Evolutionary conservation across 1,140 invertebrate genomes (phyloP), one percentile per base, ranked within the genome.

Genomic region (Drosophila athabasca): DNA sequence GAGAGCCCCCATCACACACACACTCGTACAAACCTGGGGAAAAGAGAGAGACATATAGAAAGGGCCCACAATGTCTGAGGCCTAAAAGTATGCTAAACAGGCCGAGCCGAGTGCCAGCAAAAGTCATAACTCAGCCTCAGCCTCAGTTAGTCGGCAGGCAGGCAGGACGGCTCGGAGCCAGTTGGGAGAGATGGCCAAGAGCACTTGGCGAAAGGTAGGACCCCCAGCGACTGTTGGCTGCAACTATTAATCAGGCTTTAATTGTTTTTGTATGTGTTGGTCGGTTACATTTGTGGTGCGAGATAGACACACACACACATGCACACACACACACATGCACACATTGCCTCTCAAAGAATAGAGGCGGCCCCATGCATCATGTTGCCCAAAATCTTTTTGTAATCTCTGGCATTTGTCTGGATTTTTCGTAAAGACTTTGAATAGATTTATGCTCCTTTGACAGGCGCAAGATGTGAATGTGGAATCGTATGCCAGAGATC

Each of bases 201-300:
- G 43, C 68, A 88, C 83, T 82, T 88, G 83, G 76, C 79, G 79
- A 88, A 88, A 88, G 83, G 83, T 85, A 85, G 69, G 62, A 61
- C 72, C 70, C 49, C 62, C 62, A 73, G 68, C 80, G 69, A 65
- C 72, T 81, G 79, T 78, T 66, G 64, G 74, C 79, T 88, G 68
- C 83, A 79, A 87, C 83, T 88, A 88, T 88, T 88, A 88, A 88
- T 88, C 83, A 88, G 83, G 83, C 83, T 88, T 88, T 88, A 88
- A 88, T 88, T 88, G 83, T 88, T 88, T 77, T 88, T 88, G 78
- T 85, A 61, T 80, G 62, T 70, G 68, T 77, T 58, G 58, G 53
- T 76, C 78, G 76, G 76, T 74, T 79, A 79, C 76, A 59, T 75
- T 80, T 79, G 77, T 71, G 70, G 65, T 57, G 73, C 46, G 64